A percentile compares a stretch with the other conserved stretches of the same genome.
Evolutionary conservation across 2,888 invertebrate species (phyloP).

Genomic region (Buathra laborator): DNA sequence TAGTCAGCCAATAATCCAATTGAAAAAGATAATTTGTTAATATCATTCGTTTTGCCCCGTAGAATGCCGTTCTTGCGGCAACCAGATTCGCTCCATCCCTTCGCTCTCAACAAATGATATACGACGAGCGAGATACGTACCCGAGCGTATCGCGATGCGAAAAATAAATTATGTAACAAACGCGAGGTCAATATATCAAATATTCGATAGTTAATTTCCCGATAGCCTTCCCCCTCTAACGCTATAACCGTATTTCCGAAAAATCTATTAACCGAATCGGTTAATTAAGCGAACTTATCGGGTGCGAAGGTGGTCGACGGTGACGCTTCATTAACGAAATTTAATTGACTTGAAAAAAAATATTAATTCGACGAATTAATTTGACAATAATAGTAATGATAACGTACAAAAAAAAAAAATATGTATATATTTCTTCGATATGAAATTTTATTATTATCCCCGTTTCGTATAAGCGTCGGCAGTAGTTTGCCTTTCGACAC

Average conservation of each 20-base stretch:
- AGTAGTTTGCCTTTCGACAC: not conserved
- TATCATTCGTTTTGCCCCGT: not conserved
- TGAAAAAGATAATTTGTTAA: slow-evolving; percentile 5
- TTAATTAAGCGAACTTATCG: not conserved
- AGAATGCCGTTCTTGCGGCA: slow-evolving; percentile 2
- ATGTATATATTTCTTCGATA: too few species aligned
- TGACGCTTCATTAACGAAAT: too few species aligned
- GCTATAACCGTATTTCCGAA: not conserved
- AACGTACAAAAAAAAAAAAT: not conserved
- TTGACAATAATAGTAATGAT: not conserved
- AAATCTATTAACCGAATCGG: not conserved
- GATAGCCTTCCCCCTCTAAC: not conserved
- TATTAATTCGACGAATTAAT: not conserved
- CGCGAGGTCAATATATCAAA: not conserved
- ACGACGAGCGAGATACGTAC: not conserved
- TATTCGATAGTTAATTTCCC: not conserved
- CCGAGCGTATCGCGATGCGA: not conserved
- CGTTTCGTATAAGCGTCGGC: not conserved
- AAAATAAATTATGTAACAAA: not conserved
- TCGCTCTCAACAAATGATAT: not conserved
- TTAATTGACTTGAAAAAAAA: too few species aligned
- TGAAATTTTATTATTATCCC: too few species aligned
- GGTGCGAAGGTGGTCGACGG: too few species aligned
- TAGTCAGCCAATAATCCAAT: slow-evolving; percentile 9
- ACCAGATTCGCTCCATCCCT: not conserved